These are phyloP conservation scores for Mastomys natalensis DNA, from an alignment of 2,113 vertebrate genomes.

Conservation along the genomic window DNA sequence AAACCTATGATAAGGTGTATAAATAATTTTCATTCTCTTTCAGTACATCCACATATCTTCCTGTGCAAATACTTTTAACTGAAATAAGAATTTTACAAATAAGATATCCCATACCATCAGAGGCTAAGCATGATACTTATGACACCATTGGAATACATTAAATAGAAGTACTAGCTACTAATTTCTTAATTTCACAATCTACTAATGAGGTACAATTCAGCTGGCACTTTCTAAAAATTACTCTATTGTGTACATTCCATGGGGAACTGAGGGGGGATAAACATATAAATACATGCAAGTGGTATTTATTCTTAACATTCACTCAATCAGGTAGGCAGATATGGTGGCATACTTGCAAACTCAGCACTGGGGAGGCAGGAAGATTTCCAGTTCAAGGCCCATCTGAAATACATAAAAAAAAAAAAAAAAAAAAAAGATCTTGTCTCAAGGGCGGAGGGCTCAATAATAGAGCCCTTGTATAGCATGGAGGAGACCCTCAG, in stretches of 20 bases:
- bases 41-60: neutral
- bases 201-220: neutral
- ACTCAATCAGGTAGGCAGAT: neutral
- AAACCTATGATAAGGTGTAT: neutral
- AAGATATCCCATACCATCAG: neutral
- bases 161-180: neutral
- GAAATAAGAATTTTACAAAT: neutral
- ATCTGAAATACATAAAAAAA: neutral
- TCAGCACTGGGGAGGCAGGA: neutral
- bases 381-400: neutral
- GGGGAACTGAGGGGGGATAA: neutral
- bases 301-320: neutral
- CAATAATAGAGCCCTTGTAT: neutral
- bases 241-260: neutral
- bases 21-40: neutral
- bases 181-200: neutral
- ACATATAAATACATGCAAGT: neutral
- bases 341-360: neutral
- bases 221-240: neutral
- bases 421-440: no score
- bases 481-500: neutral
- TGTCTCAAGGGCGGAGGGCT: neutral
- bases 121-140: neutral
- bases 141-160: neutral
- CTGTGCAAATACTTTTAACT: neutral